phyloP scores from a whole-genome alignment of 2,113 vertebrate genomes.

The Megaptera novaeangliae region DNA sequence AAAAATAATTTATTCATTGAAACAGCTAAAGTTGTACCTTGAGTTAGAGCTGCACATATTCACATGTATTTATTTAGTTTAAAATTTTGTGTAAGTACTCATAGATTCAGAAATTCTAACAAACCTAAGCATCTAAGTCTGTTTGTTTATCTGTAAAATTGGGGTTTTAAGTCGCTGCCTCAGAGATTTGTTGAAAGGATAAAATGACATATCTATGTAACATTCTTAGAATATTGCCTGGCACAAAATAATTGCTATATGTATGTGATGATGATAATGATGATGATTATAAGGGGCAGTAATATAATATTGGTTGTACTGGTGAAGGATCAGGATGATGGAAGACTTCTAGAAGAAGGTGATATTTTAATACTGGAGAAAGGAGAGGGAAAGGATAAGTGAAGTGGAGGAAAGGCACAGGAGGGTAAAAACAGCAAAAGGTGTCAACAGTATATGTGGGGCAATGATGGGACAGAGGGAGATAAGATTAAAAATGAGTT shows the following conservation, averaged over 20 bases:
- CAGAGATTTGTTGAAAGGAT: not conserved
- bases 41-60: not conserved
- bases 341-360: not conserved
- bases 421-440: not conserved
- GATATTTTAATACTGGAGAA: not conserved
- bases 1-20: slow-evolving; percentile 17
- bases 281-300: not conserved
- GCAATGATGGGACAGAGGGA: accelerated
- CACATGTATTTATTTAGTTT: not conserved
- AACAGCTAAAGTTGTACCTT: not conserved
- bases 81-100: not conserved
- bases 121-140: not conserved
- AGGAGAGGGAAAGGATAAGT: not conserved
- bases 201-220: not conserved
- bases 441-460: accelerated
- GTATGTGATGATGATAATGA: not conserved
- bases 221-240: not conserved
- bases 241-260: not conserved
- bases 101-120: not conserved
- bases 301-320: not conserved
- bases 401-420: not conserved
- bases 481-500: not conserved
- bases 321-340: not conserved
- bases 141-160: not conserved
- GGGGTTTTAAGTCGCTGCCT: not conserved